Conservation (phyloP, 1,140 invertebrate genomes). For the Cardiocondyla obscurior region DNA sequence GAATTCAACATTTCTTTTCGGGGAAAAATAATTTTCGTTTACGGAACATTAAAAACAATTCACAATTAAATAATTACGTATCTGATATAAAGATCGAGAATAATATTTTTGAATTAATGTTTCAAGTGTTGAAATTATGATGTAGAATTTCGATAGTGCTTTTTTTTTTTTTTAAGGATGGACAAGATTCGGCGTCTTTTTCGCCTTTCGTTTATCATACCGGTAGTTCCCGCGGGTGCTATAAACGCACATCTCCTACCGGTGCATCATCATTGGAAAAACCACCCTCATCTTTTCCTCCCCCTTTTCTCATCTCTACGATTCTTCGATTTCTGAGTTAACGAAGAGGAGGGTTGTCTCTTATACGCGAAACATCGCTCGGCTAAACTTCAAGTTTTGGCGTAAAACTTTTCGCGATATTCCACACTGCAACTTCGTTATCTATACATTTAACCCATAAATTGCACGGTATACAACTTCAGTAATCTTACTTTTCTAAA, state of each 20-base stretch:
- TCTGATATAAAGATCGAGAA: neutral
- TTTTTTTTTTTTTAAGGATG: conserved; percentile 51
- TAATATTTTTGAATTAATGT: neutral
- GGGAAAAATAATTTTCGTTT: neutral
- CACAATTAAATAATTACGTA: neutral
- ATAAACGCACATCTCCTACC: conserved; percentile 56
- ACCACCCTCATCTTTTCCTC: conserved; percentile 41
- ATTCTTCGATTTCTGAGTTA: conserved; percentile 61
- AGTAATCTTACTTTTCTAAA: conserved; percentile 11
- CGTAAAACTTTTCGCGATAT: conserved; percentile 39
- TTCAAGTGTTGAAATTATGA: neutral
- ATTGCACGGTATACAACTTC: conserved; percentile 12
- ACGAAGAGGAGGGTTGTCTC: conserved; percentile 43
- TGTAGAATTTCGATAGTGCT: neutral
- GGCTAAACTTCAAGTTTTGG: conserved; percentile 6
- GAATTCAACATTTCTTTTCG: neutral
- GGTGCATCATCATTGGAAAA: conserved; percentile 66
- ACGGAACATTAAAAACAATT: neutral
- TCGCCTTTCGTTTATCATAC: conserved; percentile 67
- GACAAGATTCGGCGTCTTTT: conserved; percentile 23
- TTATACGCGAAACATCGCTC: neutral
- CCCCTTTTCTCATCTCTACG: conserved; percentile 5
- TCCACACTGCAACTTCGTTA: conserved; percentile 52
- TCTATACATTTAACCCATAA: conserved; percentile 34
- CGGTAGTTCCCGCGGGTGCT: conserved; percentile 56